Conservation (phyloP, 2,113 vertebrate species). For the Phalacrocorax carbo region DNA sequence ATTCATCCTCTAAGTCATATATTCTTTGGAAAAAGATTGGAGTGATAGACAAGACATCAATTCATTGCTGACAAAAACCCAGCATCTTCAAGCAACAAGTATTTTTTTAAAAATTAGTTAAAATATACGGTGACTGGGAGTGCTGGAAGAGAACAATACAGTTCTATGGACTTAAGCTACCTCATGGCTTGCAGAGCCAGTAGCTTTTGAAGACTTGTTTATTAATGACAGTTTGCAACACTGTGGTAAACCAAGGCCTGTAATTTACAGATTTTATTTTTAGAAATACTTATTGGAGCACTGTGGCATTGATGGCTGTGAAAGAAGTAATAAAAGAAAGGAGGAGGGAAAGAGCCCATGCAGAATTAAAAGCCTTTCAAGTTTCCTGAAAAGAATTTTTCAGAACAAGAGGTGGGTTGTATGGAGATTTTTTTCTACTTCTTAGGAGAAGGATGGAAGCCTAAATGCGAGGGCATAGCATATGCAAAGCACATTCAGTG, state of each 20-base stretch:
- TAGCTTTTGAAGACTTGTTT: constrained; percentile 14
- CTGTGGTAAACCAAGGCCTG: constrained; percentile 25
- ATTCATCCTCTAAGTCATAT: not conserved
- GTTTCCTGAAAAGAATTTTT: constrained; percentile 44
- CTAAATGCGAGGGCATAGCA: constrained; percentile 12
- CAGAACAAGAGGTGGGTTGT: not conserved
- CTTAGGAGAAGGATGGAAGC: not conserved
- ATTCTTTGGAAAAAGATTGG: not conserved
- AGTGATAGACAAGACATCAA: not conserved
- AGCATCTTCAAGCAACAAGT: not conserved
- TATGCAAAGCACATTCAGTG: not conserved
- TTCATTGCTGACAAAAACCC: not conserved
- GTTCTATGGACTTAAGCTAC: not conserved
- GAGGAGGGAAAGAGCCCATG: not conserved
- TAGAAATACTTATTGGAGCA: constrained; percentile 39
- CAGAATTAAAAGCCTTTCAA: constrained; percentile 38
- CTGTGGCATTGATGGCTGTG: constrained; percentile 11
- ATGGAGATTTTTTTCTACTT: not conserved
- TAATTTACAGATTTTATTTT: constrained; percentile 69
- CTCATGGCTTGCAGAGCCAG: not conserved
- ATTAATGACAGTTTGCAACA: constrained; percentile 36
- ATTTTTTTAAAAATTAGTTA: not conserved
- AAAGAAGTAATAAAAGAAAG: constrained; percentile 33
- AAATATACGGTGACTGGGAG: not conserved
- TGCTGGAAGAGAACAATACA: not conserved